Percentiles rank a stretch among this genome's conserved stretches.
Evolutionary conservation across 2,113 vertebrate species (phyloP).

Genomic region (Pitta sordida): DNA sequence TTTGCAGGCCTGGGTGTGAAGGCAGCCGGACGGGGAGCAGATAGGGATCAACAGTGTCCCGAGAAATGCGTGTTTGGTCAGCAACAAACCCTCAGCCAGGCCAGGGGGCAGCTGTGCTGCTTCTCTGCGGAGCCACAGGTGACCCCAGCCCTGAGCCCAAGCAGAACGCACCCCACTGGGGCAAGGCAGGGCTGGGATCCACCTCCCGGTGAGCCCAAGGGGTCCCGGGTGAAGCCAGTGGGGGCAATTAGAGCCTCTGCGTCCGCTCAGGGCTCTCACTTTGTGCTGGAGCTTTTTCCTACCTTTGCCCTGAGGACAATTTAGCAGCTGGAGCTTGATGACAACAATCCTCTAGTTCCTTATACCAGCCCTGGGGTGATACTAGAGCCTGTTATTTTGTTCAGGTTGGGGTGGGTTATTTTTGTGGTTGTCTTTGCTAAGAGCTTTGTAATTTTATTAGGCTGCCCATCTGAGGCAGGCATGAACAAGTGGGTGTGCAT

Average conservation of each 20-base stretch:
- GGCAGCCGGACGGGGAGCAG: accelerated
- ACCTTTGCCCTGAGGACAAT: background rate
- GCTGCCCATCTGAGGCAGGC: background rate
- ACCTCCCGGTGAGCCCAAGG: accelerated
- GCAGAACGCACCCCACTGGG: background rate
- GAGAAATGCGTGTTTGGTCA: accelerated
- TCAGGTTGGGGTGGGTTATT: background rate
- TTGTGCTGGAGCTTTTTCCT: background rate
- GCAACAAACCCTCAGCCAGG: accelerated
- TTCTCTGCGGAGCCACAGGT: accelerated
- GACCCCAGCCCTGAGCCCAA: background rate
- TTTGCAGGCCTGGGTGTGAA: background rate
- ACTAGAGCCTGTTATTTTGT: background rate
- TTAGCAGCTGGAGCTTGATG: background rate
- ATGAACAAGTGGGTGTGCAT: background rate
- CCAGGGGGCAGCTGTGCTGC: accelerated
- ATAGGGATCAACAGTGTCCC: accelerated
- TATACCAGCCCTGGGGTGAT: accelerated
- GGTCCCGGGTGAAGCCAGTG: accelerated
- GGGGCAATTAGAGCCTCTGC: accelerated
- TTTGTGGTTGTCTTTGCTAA: background rate
- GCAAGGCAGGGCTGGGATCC: background rate
- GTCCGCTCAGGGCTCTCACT: accelerated
- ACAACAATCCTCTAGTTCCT: background rate
- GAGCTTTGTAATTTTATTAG: background rate